Conservation (phyloP, 53 echinoderm and acorn worm genomes). For the Patiria pectinifera region DNA sequence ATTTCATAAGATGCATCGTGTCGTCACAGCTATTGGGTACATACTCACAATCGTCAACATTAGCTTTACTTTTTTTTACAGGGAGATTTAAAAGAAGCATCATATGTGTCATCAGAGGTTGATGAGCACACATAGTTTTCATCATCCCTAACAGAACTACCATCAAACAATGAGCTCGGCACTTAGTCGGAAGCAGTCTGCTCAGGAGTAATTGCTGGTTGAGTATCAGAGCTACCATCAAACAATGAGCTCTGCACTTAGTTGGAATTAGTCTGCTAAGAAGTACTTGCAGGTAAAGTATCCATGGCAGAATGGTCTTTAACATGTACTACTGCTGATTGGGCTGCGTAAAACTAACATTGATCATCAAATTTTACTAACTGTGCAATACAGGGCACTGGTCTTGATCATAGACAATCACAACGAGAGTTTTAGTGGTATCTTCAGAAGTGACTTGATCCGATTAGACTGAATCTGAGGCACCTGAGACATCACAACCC, state of each 20-base stretch:
- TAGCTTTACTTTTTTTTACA: background rate
- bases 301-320: background rate
- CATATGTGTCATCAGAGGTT: background rate
- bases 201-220: too few species aligned
- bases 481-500: too few species aligned
- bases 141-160: slow-evolving; percentile 6
- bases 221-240: too few species aligned
- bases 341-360: too few species aligned
- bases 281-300: background rate
- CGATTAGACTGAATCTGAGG: too few species aligned
- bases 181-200: too few species aligned
- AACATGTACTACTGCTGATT: background rate
- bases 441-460: too few species aligned
- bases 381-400: too few species aligned
- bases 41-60: slow-evolving; percentile 15
- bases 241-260: background rate
- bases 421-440: too few species aligned
- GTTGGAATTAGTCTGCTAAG: background rate
- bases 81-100: slow-evolving; percentile 1
- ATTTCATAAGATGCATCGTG: slow-evolving; percentile 20
- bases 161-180: too few species aligned
- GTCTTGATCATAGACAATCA: too few species aligned
- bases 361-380: too few species aligned
- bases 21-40: background rate
- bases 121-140: slow-evolving; percentile 25